These are phyloP conservation scores for Ornithoptera priamus DNA, from an alignment of 2,888 invertebrate genomes.

Conservation along the genomic window DNA sequence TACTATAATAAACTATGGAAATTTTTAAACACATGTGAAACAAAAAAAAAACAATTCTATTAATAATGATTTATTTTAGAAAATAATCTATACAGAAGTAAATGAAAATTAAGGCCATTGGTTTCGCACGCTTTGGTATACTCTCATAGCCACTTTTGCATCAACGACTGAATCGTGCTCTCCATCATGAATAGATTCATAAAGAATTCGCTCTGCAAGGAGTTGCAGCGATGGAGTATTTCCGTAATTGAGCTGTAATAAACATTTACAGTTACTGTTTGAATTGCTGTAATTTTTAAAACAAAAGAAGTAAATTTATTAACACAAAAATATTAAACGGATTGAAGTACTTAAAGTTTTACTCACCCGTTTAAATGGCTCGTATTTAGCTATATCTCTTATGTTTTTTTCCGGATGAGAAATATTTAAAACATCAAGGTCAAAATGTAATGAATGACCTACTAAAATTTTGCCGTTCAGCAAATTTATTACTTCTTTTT, in stretches of 20 bases:
- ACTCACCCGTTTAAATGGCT: slow-evolving; percentile 25
- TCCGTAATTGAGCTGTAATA: slow-evolving; percentile 7
- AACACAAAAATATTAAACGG: too few relatives aligned
- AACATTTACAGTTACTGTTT: background rate
- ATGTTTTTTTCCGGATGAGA: slow-evolving; percentile 28
- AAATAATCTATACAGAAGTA: background rate
- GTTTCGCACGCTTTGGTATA: slow-evolving; percentile 20
- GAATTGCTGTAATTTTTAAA: background rate
- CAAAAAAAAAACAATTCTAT: too few relatives aligned
- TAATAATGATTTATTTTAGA: too few relatives aligned
- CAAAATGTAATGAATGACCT: slow-evolving; percentile 30
- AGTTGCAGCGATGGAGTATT: background rate
- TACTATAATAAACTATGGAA: too few relatives aligned
- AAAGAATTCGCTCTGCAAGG: slow-evolving; percentile 2
- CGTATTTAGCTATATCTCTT: slow-evolving; percentile 29
- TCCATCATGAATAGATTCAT: slow-evolving; percentile 20
- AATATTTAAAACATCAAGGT: slow-evolving; percentile 24
- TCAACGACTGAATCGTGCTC: slow-evolving; percentile 28
- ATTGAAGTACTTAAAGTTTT: background rate
- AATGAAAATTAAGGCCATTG: slow-evolving; percentile 18
- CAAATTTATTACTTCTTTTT: background rate
- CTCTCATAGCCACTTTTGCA: slow-evolving; percentile 27
- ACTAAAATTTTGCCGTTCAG: slow-evolving; percentile 24
- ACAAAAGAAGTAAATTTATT: too few relatives aligned
- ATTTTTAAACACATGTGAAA: too few relatives aligned